These are phyloP conservation scores for Lepidocyrtinus sp. DNA, from an alignment of 2,888 invertebrate species.

Conservation along the genomic window DNA sequence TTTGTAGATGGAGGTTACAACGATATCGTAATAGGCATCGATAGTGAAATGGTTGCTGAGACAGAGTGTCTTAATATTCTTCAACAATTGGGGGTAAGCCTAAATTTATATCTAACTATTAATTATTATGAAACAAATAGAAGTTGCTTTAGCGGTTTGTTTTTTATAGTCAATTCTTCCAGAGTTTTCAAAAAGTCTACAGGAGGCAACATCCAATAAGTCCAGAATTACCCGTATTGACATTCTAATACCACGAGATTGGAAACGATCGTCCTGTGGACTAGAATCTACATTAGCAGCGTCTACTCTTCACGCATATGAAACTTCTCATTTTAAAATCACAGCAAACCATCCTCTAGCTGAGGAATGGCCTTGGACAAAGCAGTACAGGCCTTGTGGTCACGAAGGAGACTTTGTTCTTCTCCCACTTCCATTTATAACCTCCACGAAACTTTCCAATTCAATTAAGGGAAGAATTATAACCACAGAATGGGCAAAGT, in stretches of 20 bases:
- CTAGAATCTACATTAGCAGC: not conserved
- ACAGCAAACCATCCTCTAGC: constrained; percentile 61
- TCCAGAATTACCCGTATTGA: constrained; percentile 76
- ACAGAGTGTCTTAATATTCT: not conserved
- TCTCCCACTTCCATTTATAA: constrained; percentile 70
- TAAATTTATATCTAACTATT: not conserved
- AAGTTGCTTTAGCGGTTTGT: constrained; percentile 56
- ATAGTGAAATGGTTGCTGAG: constrained; percentile 22
- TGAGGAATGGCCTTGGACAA: constrained; percentile 76
- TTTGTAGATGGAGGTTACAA: constrained; percentile 59
- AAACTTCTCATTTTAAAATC: constrained; percentile 59
- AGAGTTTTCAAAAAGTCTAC: constrained; percentile 76
- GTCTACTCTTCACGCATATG: not conserved
- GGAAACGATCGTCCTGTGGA: constrained; percentile 71
- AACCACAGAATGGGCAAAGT: constrained; percentile 79
- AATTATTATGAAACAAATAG: constrained; percentile 11
- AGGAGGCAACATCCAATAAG: constrained; percentile 76
- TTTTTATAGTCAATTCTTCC: constrained; percentile 75
- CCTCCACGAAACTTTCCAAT: not conserved
- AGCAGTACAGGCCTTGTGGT: constrained; percentile 78
- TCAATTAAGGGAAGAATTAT: constrained; percentile 71
- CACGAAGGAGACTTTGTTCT: constrained; percentile 77
- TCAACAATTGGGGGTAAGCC: constrained; percentile 3
- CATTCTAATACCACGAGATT: constrained; percentile 77
- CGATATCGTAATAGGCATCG: constrained; percentile 53